Base-by-base conservation (phyloP, 1,140 invertebrate genomes). In the Caenorhabditis latens region DNA sequence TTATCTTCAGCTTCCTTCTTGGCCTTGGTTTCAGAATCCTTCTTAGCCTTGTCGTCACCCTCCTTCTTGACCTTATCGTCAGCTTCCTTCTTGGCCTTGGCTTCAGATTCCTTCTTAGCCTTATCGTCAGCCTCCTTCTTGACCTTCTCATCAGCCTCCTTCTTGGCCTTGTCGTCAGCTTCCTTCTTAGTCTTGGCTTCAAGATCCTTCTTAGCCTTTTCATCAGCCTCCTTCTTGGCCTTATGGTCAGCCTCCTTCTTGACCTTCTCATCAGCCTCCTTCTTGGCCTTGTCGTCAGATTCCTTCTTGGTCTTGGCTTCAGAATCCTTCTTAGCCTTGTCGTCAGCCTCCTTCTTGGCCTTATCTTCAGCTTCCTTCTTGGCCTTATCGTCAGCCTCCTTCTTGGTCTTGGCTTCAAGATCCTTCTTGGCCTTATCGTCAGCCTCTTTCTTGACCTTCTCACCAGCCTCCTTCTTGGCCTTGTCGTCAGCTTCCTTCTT, bases 281-380 rank as follows among this genome's bases (percentile, higher is more conserved):
- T 79, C 53, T 71, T 50, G 32, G 48, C 24, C 61, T 63, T 63
- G 1, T 24, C 83, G 19, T 57, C 58, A 57, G 24, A 40, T 7
- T 75, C 65, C 65, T 82, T 86, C 65, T 75, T 63, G 50, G 84
- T 40, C 71, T 86, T 71, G n/a, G 32, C 84, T 8, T 86, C 58
- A 40, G 13, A 1, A 19, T 85, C 84, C 19, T 42, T 50, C 84
- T 84, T 57, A n/a, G 58, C 40, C 6, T 84, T 84, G 1, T 50
- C 55, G 0, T 84, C 55, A 42, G 13, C 0, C 7, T 43, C 83
- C 50, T 57, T 46, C 84, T 67, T 61, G 6, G 40, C 58, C 16
- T 63, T 63, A 9, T 4, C 61, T 24, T 42, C 65, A 13, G 65
- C 21, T 0, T 48, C 84, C 63, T 75, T 75, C 43, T 85, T 58